These are phyloP conservation scores for Siniperca chuatsi DNA, from an alignment of 2,113 vertebrate genomes.

Conservation along the genomic window DNA sequence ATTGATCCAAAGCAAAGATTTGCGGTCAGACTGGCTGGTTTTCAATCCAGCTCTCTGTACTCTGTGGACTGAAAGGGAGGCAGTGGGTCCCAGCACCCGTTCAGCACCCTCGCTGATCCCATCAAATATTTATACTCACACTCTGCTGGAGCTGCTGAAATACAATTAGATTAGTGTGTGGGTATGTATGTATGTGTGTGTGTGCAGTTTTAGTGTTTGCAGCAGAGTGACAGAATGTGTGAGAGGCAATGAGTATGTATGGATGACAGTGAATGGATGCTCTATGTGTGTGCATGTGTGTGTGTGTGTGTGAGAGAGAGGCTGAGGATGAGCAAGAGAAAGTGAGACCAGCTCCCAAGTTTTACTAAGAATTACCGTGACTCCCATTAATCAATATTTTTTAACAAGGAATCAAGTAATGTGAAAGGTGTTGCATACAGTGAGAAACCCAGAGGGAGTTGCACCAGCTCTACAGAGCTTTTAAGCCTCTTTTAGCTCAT, in stretches of 20 bases:
- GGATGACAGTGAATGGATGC: conserved; percentile 5
- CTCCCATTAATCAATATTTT: neutral
- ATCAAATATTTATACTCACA: conserved; percentile 74
- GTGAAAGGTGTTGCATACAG: neutral
- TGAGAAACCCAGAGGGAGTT: neutral
- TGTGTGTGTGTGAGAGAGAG: neutral
- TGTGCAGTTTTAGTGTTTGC: neutral
- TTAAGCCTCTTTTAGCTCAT: neutral
- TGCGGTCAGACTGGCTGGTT: conserved; percentile 30
- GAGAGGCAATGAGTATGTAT: neutral
- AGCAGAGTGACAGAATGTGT: conserved; percentile 16
- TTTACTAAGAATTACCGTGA: neutral
- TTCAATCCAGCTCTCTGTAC: conserved; percentile 40
- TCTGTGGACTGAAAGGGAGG: conserved; percentile 3
- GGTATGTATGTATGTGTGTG: neutral
- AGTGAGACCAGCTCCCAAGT: neutral
- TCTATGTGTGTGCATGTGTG: neutral
- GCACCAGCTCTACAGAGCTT: neutral
- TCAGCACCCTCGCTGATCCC: conserved; percentile 32
- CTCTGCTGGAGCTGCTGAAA: conserved; percentile 50
- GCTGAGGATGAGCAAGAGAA: neutral
- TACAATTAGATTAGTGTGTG: conserved; percentile 52
- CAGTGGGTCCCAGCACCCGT: conserved; percentile 32
- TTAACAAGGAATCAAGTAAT: neutral
- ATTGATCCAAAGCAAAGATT: conserved; percentile 53